Evolutionary conservation across 2,888 invertebrate species (phyloP), one percentile per base, ranked within the genome.

Genomic region (Serrognathus titanus): DNA sequence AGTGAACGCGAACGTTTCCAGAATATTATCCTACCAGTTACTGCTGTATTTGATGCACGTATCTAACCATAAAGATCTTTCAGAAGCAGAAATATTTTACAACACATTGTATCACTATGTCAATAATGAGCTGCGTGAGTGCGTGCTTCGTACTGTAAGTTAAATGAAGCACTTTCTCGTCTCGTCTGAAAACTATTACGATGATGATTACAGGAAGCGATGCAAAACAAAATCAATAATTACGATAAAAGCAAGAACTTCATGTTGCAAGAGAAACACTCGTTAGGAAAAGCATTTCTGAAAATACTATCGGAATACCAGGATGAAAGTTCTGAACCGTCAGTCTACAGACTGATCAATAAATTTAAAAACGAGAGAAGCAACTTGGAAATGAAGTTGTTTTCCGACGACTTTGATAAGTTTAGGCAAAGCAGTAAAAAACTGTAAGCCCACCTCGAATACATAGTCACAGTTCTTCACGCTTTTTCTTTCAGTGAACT

Each of bases 131-230:
- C 16, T 55, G 24, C 43, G 38, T 20, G 45, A 55, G 11, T 55
- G 49, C 9, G 43, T 50, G 38, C 16, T 48, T 24, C 49, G 50
- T 6, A 50, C 45, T 24, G 55, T 55, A 50, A 55, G 55, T 49
- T 47, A 24, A n/a, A n/a, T n/a, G n/a, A n/a, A n/a, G n/a, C n/a
- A n/a, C n/a, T n/a, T n/a, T n/a, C n/a, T n/a, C n/a, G n/a, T n/a
- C n/a, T n/a, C n/a, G n/a, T n/a, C n/a, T n/a, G n/a, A n/a, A n/a
- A n/a, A n/a, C n/a, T n/a, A n/a, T n/a, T n/a, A n/a, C n/a, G n/a
- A n/a, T n/a, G n/a, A n/a, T n/a, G 12, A 31, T 48, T 31, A 9
- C 45, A 55, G 55, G 55, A 55, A 20, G 43, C 55, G 6, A 55
- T 55, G 55, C 8, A 13, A 11, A 36, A 43, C 38, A 50, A 45